These are phyloP conservation scores for Blastomussa wellsi DNA, from an alignment of 92 coral and sea anemone species.

Conservation along the genomic window DNA sequence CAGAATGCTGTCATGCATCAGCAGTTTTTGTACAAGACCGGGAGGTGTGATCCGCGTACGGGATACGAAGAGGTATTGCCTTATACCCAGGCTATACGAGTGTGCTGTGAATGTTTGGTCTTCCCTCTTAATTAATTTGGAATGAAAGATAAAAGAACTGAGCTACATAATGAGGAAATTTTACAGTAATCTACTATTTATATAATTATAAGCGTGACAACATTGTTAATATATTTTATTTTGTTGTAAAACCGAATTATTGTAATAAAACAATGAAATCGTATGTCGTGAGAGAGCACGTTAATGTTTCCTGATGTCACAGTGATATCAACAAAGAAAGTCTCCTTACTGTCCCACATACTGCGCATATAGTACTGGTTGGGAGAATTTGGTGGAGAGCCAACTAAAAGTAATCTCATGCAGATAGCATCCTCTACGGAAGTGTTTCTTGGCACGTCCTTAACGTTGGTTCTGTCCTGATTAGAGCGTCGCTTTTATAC, in stretches of 20 bases:
- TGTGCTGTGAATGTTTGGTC: slow-evolving; percentile 43
- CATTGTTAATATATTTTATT: background rate
- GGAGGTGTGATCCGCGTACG: slow-evolving; percentile 27
- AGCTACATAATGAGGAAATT: background rate
- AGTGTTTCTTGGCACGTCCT: no score
- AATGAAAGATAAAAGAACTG: background rate
- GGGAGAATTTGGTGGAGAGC: no score
- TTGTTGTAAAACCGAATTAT: background rate
- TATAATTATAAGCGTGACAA: background rate
- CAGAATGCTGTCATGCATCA: slow-evolving; percentile 33
- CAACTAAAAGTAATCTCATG: no score
- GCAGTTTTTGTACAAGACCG: slow-evolving; percentile 35
- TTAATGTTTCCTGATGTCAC: no score
- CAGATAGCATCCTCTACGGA: no score
- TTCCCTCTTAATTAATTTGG: background rate
- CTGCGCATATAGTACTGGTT: no score
- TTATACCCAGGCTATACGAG: slow-evolving; percentile 34
- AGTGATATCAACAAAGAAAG: no score
- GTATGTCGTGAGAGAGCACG: background rate
- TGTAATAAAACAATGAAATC: background rate
- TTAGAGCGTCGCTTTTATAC: no score
- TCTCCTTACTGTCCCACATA: no score
- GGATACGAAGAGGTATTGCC: slow-evolving; percentile 40
- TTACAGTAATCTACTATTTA: background rate
- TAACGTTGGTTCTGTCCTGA: no score